Evolutionary conservation across 1,140 invertebrate genomes (phyloP), one percentile per base, ranked within the genome.

Genomic region (Chlorops oryzae): DNA sequence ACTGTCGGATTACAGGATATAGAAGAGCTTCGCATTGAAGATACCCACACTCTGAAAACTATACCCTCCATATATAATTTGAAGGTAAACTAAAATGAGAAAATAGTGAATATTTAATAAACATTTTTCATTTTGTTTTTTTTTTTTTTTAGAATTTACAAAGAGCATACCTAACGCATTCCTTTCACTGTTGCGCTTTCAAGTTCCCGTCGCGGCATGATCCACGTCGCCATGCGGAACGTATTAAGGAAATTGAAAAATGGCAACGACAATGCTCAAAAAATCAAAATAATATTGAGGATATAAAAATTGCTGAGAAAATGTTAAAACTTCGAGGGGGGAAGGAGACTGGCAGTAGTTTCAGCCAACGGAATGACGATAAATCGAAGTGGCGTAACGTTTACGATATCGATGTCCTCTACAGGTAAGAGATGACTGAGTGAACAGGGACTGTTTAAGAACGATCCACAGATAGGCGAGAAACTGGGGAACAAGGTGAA

Each of bases 161-260:
- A 55, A 60, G 64, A 60, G 86, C 80, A 9, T 75, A 74, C 53
- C 73, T 93, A 38, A 92, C 88, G 0, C 90, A 92, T 73, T 83
- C 88, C 17, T 91, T 92, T 64, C 90, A 93, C 58, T 93, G 90
- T 73, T 94, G 90, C 69, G 88, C 90, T 2, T 93, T 94, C 68
- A 79, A 82, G 63, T 89, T 84, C 68, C 89, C 89, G 1, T 82
- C 84, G 49, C 79, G 81, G 21, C 89, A 92, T 61, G 78, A 88
- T 70, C 87, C 86, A 0, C 63, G 72, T 7, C 71, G 80, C 24
- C 83, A 85, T 61, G 77, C 77, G 9, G 65, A 79, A 27, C 78
- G 80, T 51, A 64, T 79, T 58, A 72, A 73, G 5, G 76, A 83
- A 61, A 65, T 82, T 18, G 68, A 67, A 22, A 68, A 72, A 48